A percentile compares a stretch with the other conserved stretches of the same genome.
These are phyloP conservation scores for Actenoides lindsayi DNA, from an alignment of 2,113 vertebrate species.

Conservation along the genomic window DNA sequence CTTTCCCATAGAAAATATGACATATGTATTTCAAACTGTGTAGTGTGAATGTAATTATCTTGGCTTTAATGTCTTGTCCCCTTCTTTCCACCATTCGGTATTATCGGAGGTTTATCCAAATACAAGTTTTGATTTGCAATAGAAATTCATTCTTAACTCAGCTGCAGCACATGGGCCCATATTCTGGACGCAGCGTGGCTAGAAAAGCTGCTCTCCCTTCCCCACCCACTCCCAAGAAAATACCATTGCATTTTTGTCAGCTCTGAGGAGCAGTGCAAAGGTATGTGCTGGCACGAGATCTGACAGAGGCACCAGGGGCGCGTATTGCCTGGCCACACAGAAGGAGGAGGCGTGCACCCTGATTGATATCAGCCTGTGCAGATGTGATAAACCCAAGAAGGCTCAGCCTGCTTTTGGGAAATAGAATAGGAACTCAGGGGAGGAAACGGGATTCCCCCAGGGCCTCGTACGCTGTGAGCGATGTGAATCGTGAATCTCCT, in stretches of 20 bases:
- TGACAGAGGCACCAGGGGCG: neutral
- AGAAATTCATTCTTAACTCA: neutral
- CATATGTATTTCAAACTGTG: neutral
- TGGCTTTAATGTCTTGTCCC: neutral
- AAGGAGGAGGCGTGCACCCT: neutral
- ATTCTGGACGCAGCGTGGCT: neutral
- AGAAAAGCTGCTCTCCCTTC: neutral
- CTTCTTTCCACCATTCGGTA: neutral
- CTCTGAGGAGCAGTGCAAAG: neutral
- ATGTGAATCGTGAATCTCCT: conserved; percentile 4
- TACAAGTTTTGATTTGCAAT: neutral
- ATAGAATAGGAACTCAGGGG: neutral
- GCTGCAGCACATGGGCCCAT: neutral
- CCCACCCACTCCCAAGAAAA: neutral
- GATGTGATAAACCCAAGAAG: neutral
- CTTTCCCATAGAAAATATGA: neutral
- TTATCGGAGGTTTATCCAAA: neutral
- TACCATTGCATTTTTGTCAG: neutral
- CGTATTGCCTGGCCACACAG: neutral
- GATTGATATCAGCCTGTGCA: neutral
- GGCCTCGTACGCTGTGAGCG: neutral
- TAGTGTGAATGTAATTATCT: neutral
- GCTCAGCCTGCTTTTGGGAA: neutral
- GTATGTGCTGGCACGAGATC: neutral
- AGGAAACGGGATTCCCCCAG: neutral